A percentile compares a stretch with the other conserved stretches of the same genome.
Conservation (phyloP, 2,888 invertebrate species). For the Diploptera punctata region DNA sequence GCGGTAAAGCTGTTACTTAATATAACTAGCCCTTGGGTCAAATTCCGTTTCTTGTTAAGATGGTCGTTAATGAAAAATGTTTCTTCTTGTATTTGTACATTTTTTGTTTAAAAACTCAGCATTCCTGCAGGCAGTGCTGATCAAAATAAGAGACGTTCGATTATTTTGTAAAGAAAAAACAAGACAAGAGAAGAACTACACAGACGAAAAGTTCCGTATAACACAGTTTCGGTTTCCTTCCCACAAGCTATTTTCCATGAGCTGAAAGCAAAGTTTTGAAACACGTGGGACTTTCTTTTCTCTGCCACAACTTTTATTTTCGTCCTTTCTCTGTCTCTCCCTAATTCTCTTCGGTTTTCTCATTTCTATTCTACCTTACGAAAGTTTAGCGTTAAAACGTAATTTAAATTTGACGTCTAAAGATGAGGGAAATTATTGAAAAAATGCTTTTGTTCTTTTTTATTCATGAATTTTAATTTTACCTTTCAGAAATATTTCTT, state of each 20-base stretch:
- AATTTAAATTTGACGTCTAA: neutral
- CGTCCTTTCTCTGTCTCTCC: neutral
- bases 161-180: too few relatives aligned
- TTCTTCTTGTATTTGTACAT: neutral
- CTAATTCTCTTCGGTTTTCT: neutral
- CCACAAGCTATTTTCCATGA: constrained; percentile 2
- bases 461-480: constrained; percentile 4
- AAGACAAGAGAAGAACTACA: neutral
- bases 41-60: too few relatives aligned
- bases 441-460: neutral
- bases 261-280: constrained; percentile 21
- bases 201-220: constrained; percentile 7
- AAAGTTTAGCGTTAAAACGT: neutral
- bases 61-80: neutral
- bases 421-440: neutral
- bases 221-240: constrained; percentile 16
- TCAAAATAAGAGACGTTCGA: too few relatives aligned
- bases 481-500: too few relatives aligned
- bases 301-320: neutral
- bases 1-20: too few relatives aligned
- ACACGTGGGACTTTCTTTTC: constrained; percentile 6
- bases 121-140: too few relatives aligned
- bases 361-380: neutral
- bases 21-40: too few relatives aligned
- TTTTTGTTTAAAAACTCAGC: too few relatives aligned